Conservation (phyloP, 2,797 vertebrate genomes). For the Enteromius unitaeniatus region DNA sequence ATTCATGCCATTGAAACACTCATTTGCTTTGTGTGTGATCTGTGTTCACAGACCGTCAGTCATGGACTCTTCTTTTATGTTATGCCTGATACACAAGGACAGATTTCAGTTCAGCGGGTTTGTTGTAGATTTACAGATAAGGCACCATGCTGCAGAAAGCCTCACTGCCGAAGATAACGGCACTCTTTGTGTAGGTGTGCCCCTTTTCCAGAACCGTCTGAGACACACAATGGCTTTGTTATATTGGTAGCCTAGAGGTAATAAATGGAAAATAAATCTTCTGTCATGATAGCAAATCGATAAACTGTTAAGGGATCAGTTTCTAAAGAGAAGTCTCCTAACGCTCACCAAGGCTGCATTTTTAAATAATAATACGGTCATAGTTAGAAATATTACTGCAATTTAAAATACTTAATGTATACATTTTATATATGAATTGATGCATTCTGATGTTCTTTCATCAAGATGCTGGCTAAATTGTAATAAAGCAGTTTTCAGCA, state of each 20-base stretch:
- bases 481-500: neutral
- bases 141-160: neutral
- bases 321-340: neutral
- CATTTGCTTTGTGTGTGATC: neutral
- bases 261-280: slow-evolving; percentile 12
- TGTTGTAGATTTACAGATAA: slow-evolving; percentile 20
- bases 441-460: neutral
- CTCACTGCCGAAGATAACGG: neutral
- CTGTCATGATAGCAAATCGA: neutral
- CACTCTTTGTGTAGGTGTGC: slow-evolving; percentile 18
- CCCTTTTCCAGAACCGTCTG: slow-evolving; percentile 11
- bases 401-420: neutral
- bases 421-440: no score
- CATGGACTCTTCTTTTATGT: neutral
- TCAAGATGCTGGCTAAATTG: neutral
- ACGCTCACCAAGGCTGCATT: neutral
- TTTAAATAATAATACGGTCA: neutral
- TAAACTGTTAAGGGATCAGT: neutral
- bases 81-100: neutral
- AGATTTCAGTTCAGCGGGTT: slow-evolving; percentile 5
- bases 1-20: neutral
- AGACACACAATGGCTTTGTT: slow-evolving; percentile 11
- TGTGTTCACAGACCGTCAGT: neutral
- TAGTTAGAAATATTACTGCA: neutral
- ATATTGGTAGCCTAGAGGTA: neutral